These are phyloP conservation scores for Eubucco bourcierii DNA, from an alignment of 2,113 vertebrate genomes.

Conservation along the genomic window DNA sequence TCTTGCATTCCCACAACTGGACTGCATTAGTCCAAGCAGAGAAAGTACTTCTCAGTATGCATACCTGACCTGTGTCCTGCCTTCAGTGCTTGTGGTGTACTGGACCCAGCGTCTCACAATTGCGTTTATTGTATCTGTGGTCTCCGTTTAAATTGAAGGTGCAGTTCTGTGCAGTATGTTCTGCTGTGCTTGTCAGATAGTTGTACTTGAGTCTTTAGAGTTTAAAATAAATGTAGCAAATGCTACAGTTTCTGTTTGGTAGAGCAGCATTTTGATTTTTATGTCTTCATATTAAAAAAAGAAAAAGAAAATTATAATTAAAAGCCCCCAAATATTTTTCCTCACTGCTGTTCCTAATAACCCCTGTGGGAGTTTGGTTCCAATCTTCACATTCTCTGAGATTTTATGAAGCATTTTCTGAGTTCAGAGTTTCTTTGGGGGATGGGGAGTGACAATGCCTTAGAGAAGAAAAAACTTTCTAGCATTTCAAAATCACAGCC, in stretches of 20 bases:
- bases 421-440: background rate
- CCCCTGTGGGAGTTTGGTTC: background rate
- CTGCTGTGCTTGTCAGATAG: background rate
- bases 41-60: background rate
- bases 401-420: background rate
- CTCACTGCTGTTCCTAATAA: constrained; percentile 25
- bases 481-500: background rate
- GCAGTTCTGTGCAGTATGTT: background rate
- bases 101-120: background rate
- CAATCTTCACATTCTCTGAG: background rate
- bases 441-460: background rate
- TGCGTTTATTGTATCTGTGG: background rate
- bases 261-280: background rate
- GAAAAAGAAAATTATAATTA: background rate
- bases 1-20: no score
- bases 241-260: background rate
- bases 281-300: background rate
- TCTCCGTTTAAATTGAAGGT: background rate
- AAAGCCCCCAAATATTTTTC: background rate
- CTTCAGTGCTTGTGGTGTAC: background rate
- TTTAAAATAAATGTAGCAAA: background rate
- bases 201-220: background rate
- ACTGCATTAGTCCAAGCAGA: background rate
- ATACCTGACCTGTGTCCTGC: background rate
- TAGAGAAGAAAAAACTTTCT: background rate